Evolutionary conservation across 2,888 invertebrate genomes (phyloP).

Genomic region (Lasioglossum morio): DNA sequence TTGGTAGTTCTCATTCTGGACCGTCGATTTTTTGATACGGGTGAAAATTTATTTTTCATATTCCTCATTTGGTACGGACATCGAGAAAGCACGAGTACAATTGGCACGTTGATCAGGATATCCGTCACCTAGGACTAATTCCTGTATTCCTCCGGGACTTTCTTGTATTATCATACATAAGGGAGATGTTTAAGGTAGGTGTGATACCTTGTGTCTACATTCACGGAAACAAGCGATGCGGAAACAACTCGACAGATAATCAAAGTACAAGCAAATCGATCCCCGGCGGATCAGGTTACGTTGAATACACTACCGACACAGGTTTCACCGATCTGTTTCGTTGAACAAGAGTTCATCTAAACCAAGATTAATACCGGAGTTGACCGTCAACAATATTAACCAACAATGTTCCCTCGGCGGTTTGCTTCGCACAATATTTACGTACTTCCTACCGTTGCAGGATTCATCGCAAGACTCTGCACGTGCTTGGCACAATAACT

Average conservation of each 20-base stretch:
- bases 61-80: background rate
- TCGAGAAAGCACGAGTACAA: background rate
- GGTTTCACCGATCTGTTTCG: background rate
- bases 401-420: background rate
- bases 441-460: background rate
- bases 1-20: too few species aligned
- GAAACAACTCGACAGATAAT: background rate
- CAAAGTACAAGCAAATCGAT: background rate
- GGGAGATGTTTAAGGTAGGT: background rate
- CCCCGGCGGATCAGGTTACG: background rate
- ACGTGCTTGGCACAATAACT: too few species aligned
- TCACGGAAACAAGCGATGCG: background rate
- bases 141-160: background rate
- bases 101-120: background rate
- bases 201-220: background rate
- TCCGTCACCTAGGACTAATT: background rate
- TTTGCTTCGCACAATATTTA: background rate
- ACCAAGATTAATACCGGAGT: background rate
- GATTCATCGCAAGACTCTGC: background rate
- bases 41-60: too few species aligned
- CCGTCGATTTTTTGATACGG: too few species aligned
- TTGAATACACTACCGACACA: background rate
- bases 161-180: background rate
- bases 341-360: background rate
- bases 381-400: background rate